Percentiles rank a stretch among this genome's conserved stretches.
Evolutionary conservation across 2,113 vertebrate species (phyloP).

Genomic region (Hippocampus zosterae): DNA sequence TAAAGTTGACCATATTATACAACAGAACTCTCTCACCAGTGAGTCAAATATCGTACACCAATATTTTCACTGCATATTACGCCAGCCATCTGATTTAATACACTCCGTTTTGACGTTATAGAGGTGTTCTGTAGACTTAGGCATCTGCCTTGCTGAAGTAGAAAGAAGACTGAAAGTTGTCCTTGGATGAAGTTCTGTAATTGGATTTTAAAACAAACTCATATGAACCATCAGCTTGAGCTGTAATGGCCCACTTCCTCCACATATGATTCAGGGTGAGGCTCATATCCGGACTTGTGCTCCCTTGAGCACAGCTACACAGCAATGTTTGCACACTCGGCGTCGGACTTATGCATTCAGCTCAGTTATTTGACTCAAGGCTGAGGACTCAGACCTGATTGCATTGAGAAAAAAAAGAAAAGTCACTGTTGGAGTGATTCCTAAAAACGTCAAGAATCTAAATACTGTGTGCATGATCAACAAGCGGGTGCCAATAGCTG

Average conservation of each 20-base stretch:
- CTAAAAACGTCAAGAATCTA: not conserved
- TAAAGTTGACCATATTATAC: slow-evolving; percentile 36
- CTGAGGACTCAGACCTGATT: slow-evolving; percentile 22
- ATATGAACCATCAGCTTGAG: slow-evolving; percentile 43
- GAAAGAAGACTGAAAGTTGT: slow-evolving; percentile 52
- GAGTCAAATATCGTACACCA: slow-evolving; percentile 51
- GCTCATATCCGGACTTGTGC: slow-evolving; percentile 70
- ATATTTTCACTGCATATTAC: slow-evolving; percentile 42
- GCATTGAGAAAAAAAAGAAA: not conserved
- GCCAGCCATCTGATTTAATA: slow-evolving; percentile 46
- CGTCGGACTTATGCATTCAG: slow-evolving; percentile 26
- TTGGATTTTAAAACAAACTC: slow-evolving; percentile 65
- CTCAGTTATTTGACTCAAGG: slow-evolving; percentile 26
- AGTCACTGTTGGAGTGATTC: slow-evolving; percentile 19
- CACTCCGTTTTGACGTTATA: slow-evolving; percentile 54
- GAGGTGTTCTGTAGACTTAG: slow-evolving; percentile 58
- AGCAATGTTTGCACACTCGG: slow-evolving; percentile 40
- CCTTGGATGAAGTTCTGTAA: slow-evolving; percentile 58
- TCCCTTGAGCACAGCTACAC: slow-evolving; percentile 49
- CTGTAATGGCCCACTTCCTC: slow-evolving; percentile 65
- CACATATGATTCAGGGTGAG: slow-evolving; percentile 54
- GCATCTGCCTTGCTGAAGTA: slow-evolving; percentile 56
- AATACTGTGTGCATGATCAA: not conserved
- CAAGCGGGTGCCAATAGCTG: not conserved
- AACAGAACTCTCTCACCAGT: slow-evolving; percentile 35